These are phyloP conservation scores for Xestobium rufovillosum DNA, from an alignment of 2,888 invertebrate genomes.

Conservation along the genomic window DNA sequence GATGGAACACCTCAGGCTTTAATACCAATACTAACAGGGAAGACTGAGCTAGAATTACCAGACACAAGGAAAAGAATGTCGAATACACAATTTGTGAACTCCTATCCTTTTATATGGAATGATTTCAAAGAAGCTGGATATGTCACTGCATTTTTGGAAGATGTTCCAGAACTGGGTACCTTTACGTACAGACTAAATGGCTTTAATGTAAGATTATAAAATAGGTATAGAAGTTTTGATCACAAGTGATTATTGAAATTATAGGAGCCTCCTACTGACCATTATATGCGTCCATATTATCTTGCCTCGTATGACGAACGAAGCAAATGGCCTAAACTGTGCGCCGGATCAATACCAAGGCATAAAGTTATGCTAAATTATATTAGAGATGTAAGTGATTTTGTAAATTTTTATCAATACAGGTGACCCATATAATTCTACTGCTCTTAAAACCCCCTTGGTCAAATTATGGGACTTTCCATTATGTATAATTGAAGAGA, in stretches of 20 bases:
- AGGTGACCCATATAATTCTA: no score
- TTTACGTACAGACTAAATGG: conserved; percentile 88
- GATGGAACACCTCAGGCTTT: conserved; percentile 83
- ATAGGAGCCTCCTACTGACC: conserved; percentile 72
- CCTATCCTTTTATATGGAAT: conserved; percentile 83
- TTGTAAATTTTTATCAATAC: conserved; percentile 6
- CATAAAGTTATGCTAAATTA: conserved; percentile 61
- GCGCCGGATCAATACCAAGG: conserved; percentile 64
- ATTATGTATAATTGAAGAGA: no score
- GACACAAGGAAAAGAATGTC: conserved; percentile 67
- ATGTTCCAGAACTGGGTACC: conserved; percentile 74
- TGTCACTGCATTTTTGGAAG: conserved; percentile 80
- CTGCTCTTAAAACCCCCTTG: no score
- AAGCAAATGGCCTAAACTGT: conserved; percentile 50
- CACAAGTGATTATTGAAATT: no score
- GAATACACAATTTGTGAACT: conserved; percentile 60
- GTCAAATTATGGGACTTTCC: no score
- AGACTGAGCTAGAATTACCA: conserved; percentile 77
- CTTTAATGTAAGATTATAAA: conserved; percentile 56
- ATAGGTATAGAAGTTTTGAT: not conserved
- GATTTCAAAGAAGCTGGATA: conserved; percentile 63
- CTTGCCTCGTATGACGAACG: conserved; percentile 55
- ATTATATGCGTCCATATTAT: conserved; percentile 79
- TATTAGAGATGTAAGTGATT: conserved; percentile 53
- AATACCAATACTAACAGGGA: conserved; percentile 80